phyloP scores from a whole-genome alignment of 2,113 vertebrate species.

The Pseudorectes ferrugineus region DNA sequence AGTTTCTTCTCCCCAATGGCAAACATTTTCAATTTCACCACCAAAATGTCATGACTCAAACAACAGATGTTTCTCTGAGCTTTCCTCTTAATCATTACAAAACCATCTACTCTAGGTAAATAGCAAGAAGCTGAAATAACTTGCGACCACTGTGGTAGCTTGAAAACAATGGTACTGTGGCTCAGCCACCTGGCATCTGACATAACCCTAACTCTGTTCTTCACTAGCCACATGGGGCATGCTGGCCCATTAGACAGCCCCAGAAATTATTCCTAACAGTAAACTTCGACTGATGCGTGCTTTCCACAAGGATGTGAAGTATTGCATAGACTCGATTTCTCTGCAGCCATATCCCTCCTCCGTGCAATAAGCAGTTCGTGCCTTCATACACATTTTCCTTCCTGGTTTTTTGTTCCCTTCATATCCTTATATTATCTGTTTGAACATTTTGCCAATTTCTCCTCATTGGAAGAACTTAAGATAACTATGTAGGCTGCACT shows the following conservation, averaged over 20 bases:
- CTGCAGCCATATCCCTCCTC: background rate
- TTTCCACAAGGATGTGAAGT: background rate
- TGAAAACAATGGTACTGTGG: background rate
- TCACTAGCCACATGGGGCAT: background rate
- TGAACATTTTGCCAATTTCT: background rate
- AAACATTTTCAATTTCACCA: constrained; percentile 17
- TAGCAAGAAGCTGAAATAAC: constrained; percentile 7
- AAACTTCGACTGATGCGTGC: background rate
- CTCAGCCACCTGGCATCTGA: background rate
- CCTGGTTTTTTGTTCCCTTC: background rate
- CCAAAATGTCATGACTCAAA: constrained; percentile 31
- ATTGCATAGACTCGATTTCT: background rate
- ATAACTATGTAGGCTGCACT: background rate
- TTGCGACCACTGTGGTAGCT: background rate
- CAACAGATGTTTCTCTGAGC: constrained; percentile 22
- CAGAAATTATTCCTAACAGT: background rate
- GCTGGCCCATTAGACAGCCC: background rate
- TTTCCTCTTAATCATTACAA: background rate
- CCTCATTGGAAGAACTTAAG: background rate
- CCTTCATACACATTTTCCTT: background rate
- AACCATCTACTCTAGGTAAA: background rate
- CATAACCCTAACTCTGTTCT: background rate
- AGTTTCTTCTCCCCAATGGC: background rate
- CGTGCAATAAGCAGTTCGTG: background rate
- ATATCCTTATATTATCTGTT: background rate